Evolutionary conservation across 2,797 vertebrate genomes (phyloP).

Genomic region (Rhodeus uyekii): DNA sequence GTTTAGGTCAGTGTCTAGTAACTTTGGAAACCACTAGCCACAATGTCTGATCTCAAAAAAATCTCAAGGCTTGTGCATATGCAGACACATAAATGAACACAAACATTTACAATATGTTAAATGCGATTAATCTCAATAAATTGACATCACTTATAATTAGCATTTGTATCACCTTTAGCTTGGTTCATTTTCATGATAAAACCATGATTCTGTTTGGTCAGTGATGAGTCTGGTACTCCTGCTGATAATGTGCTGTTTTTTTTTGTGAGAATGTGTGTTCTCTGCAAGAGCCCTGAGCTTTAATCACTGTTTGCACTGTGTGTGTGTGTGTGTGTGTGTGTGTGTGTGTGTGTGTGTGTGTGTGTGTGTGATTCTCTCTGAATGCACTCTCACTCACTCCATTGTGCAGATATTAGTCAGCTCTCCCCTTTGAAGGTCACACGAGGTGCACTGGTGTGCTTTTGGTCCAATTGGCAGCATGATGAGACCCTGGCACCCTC

Average conservation of each 20-base stretch:
- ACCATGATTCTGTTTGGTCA: background rate
- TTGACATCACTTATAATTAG: too few species aligned
- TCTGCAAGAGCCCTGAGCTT: slow-evolving; percentile 8
- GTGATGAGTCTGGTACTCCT: slow-evolving; percentile 4
- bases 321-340: slow-evolving; percentile 14
- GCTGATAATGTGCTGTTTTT: slow-evolving; percentile 1
- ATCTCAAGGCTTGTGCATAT: too few species aligned
- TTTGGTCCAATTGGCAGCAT: slow-evolving; percentile 24
- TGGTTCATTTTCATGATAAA: background rate
- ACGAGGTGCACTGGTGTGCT: slow-evolving; percentile 38
- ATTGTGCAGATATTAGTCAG: slow-evolving; percentile 53
- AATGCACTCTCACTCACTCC: slow-evolving; percentile 2
- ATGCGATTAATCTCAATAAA: too few species aligned
- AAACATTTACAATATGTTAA: too few species aligned
- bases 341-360: background rate
- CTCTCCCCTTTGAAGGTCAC: slow-evolving; percentile 27
- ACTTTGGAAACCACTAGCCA: too few species aligned
- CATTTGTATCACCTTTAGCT: background rate
- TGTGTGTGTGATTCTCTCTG: slow-evolving; percentile 70
- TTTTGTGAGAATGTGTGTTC: background rate
- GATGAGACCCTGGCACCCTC: slow-evolving; percentile 60
- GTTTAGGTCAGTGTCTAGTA: too few species aligned
- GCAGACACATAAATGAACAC: too few species aligned
- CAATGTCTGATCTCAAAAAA: too few species aligned
- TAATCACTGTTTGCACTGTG: slow-evolving; percentile 42